These are phyloP conservation scores for Macrocentrus cingulum DNA, from an alignment of 1,140 invertebrate genomes.

Conservation along the genomic window DNA sequence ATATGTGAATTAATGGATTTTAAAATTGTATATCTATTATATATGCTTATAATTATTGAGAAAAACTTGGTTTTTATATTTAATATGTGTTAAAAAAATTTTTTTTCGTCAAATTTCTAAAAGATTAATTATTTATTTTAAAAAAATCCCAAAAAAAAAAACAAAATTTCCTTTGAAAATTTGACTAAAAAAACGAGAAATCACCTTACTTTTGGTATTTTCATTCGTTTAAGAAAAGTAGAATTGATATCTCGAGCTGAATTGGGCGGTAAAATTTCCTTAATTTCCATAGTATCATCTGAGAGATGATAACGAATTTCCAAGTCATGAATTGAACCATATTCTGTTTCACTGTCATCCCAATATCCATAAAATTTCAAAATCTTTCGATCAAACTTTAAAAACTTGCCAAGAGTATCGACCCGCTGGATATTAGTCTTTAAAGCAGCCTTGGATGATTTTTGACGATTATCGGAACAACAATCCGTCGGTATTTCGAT, in stretches of 20 bases:
- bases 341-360: slow-evolving; percentile 78
- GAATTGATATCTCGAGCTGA: slow-evolving; percentile 70
- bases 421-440: slow-evolving; percentile 61
- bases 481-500: slow-evolving; percentile 64
- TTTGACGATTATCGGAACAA: slow-evolving; percentile 45
- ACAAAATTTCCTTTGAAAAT: not conserved
- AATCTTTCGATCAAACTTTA: slow-evolving; percentile 75
- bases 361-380: slow-evolving; percentile 86
- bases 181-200: not conserved
- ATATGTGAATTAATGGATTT: too few relatives aligned
- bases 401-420: slow-evolving; percentile 70
- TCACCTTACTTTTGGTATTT: slow-evolving; percentile 73
- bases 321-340: slow-evolving; percentile 73
- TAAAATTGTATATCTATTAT: too few relatives aligned
- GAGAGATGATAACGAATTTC: slow-evolving; percentile 82
- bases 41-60: too few relatives aligned
- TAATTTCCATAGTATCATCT: slow-evolving; percentile 88
- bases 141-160: too few relatives aligned
- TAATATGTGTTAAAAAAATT: slow-evolving; percentile 24
- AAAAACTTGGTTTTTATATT: too few relatives aligned
- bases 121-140: too few relatives aligned
- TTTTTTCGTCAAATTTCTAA: not conserved
- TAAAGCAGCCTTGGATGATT: slow-evolving; percentile 54
- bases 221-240: slow-evolving; percentile 73
- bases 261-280: slow-evolving; percentile 72